These are phyloP conservation scores for Scotopteryx bipunctaria DNA, from an alignment of 2,888 invertebrate genomes.

Conservation along the genomic window DNA sequence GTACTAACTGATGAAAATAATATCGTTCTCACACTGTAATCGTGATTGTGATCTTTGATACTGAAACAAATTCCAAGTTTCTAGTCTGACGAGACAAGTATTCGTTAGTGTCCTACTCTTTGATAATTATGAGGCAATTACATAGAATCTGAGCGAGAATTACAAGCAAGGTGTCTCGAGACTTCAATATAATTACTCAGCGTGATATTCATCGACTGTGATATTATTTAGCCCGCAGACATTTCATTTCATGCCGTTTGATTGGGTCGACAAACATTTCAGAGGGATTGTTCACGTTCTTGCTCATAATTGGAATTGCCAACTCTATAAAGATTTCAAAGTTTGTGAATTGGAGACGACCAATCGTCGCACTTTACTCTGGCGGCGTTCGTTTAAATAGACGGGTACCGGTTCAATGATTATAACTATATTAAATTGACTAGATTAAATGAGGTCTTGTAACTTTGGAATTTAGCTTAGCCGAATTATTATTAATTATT, in stretches of 20 bases:
- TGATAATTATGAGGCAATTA: constrained; percentile 30
- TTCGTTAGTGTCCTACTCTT: constrained; percentile 22
- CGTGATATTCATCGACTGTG: constrained; percentile 20
- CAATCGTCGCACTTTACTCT: background rate
- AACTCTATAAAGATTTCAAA: constrained; percentile 19
- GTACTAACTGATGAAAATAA: too few species aligned
- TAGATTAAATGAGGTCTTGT: too few species aligned
- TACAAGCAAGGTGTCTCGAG: constrained; percentile 24
- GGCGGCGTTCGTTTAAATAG: background rate
- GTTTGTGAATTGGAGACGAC: constrained; percentile 1
- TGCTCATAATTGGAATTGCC: constrained; percentile 29
- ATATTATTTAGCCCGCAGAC: constrained; percentile 27
- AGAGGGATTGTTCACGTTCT: constrained; percentile 25
- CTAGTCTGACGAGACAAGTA: constrained; percentile 13
- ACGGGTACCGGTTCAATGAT: background rate
- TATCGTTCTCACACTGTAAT: background rate
- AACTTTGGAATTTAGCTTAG: too few species aligned
- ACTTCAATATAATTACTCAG: constrained; percentile 27
- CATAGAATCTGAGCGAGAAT: constrained; percentile 19
- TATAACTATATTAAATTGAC: too few species aligned
- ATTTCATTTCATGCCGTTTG: constrained; percentile 42
- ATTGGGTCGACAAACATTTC: constrained; percentile 46
- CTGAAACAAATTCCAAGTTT: background rate
- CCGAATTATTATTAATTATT: too few species aligned
- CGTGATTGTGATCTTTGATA: background rate